Base-by-base conservation (phyloP, 2,888 invertebrate genomes). In the Hypsopygia costalis region DNA sequence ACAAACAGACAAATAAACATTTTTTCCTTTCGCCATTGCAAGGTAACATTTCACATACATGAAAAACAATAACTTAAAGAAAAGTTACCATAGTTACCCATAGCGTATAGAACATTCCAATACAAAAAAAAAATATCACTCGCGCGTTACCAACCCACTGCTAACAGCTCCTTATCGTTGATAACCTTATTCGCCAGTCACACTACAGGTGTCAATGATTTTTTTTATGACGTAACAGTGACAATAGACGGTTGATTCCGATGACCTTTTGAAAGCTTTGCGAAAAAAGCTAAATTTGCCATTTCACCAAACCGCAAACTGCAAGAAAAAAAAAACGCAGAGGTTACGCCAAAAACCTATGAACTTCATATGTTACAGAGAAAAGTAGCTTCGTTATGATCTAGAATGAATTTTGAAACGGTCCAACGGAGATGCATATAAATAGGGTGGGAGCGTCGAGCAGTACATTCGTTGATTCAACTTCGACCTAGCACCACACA, bases 401-500 rank as follows among this genome's bases (percentile, higher is more conserved):
- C 76, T 79, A 72, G 75, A 69, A 75, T 75, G 66, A 67, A 67
- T 83, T 82, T 82, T 78, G 83, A 74, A 83, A 85, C 62, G 47
- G 50, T 42, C 47, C 55, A 55, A 48, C 51, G 53, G 44, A 43
- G 51, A 64, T 69, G 72, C 83, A 86, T 79, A 86, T 75, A 81
- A 65, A 60, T 49, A 49, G 56, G 56, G 59, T 64, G 57, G 59
- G 53, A 49, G 48, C 46, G 51, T 53, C 43, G 56, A 58, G 51
- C 57, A 35, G 48, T 70, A 75, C 86, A 87, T 72, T 83, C 73
- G 72, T 66, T 62, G 54, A 48, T 63, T 81, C 68, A 79, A 74
- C 82, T 82, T 66, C 83, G 78, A 77, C 78, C 77, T 51, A 58
- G 52, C 52, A 51, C 44, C 52, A 62, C 55, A 58, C 21, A 58